phyloP scores from a whole-genome alignment of 1,140 invertebrate genomes.

The Dendroctonus valens region DNA sequence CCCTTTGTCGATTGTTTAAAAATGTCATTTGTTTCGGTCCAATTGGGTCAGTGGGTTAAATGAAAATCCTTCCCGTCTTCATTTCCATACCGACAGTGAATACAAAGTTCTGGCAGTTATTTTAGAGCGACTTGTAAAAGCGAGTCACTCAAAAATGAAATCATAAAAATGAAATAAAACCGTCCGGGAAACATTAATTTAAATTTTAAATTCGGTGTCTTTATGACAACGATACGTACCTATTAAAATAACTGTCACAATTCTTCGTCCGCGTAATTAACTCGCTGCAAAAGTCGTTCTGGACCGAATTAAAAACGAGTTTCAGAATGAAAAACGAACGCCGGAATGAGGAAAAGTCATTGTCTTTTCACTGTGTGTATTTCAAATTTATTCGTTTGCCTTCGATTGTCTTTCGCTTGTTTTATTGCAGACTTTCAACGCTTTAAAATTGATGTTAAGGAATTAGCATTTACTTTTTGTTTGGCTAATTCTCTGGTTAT shows the following conservation, averaged over 20 bases:
- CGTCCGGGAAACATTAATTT: conserved; percentile 12
- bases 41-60: too few relatives aligned
- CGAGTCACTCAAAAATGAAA: conserved; percentile 10
- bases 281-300: not conserved
- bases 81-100: not conserved
- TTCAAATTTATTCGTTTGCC: conserved; percentile 1
- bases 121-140: conserved; percentile 1
- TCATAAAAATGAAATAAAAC: conserved; percentile 21
- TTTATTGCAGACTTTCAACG: too few relatives aligned
- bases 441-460: too few relatives aligned
- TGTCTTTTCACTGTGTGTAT: conserved; percentile 1
- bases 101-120: not conserved
- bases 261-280: conserved; percentile 18
- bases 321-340: conserved; percentile 3
- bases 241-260: conserved; percentile 23
- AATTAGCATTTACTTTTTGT: too few relatives aligned
- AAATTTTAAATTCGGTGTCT: conserved; percentile 18
- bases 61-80: too few relatives aligned
- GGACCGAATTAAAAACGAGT: conserved; percentile 16
- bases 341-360: not conserved
- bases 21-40: too few relatives aligned
- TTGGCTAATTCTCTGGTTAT: too few relatives aligned
- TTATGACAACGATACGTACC: conserved; percentile 22
- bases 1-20: too few relatives aligned
- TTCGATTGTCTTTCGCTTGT: too few relatives aligned